Base-by-base conservation (phyloP, 2,113 vertebrate genomes). In the Sterrhoptilus dennistouni region DNA sequence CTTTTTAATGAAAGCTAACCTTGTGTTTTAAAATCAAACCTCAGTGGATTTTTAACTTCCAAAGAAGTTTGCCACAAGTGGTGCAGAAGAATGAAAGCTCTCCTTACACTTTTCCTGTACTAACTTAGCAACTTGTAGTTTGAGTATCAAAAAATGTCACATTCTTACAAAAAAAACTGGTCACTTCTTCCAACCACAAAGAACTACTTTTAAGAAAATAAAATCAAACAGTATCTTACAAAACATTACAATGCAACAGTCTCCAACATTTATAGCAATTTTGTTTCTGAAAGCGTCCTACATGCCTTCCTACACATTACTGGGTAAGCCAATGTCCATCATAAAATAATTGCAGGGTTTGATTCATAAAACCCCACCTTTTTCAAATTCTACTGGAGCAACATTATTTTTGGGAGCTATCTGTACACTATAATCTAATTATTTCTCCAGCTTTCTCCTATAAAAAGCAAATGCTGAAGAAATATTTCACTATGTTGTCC, bases 161-260 rank as follows among this genome's bases (percentile, higher is more conserved):
- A 21, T 35, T 61, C 11, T 82, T 45, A 36, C 3, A n/a, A 45
- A 64, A 64, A 66, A 77, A 29, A 0, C 1, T 0, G 0, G 9
- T 8, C 24, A 40, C 6, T 63, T 68, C 14, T 60, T 69, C 31
- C 45, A 86, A 40, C 11, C 3, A 38, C 20, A 57, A 57, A 64
- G 22, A 92, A 52, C 4, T 60, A 40, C 22, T 69, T 65, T 7
- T 1, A 25, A 84, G 63, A 35, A 66, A 53, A 24, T 3, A 59
- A 47, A 33, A 38, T 0, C 12, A 36, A 78, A 31, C 29, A 90
- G 5, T 23, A 42, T 33, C 38, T 66, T 79, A 47, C 5, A 28
- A 28, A 91, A 70, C 0, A 13, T 23, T 57, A 35, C 5, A 7
- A 47, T 56, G 19, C 22, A 74, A 65, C 15, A 17, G 6, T 10